Evolutionary conservation across 2,888 invertebrate genomes (phyloP).

Genomic region (Apamea epomidion): DNA sequence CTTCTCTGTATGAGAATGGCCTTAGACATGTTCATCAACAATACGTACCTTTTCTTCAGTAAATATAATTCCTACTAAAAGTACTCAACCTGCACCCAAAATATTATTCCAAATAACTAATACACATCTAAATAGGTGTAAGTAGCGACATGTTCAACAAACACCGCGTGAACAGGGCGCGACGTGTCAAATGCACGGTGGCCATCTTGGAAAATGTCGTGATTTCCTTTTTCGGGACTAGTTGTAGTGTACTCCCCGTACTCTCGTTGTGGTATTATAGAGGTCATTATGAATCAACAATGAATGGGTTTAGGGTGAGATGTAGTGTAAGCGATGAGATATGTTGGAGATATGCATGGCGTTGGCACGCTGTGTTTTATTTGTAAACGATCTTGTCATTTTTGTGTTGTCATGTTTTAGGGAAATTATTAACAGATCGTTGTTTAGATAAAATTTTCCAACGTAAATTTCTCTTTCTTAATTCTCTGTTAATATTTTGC

Average conservation of each 20-base stretch:
- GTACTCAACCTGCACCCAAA: conserved; percentile 32
- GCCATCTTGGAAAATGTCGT: conserved; percentile 75
- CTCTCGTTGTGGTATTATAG: conserved; percentile 55
- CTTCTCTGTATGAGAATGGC: neutral
- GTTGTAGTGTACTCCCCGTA: conserved; percentile 53
- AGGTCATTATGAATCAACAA: conserved; percentile 64
- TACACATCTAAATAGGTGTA: conserved; percentile 47
- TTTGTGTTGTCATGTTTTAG: neutral
- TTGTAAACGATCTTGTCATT: neutral
- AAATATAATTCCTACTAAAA: neutral
- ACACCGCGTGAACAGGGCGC: conserved; percentile 53
- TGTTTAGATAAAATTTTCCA: neutral
- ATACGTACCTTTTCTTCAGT: neutral
- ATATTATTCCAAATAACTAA: conserved; percentile 63
- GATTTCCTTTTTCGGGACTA: conserved; percentile 83
- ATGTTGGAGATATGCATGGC: neutral
- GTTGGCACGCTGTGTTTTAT: neutral
- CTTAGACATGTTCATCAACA: neutral
- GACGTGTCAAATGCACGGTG: conserved; percentile 70
- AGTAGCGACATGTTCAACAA: conserved; percentile 58
- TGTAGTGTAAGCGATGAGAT: conserved; percentile 19
- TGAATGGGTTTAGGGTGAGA: conserved; percentile 25
- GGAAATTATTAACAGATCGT: neutral
- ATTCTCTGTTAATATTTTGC: neutral
- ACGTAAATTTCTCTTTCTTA: neutral